Evolutionary conservation across 2,888 invertebrate species (phyloP).

Genomic region (Anthophora plumipes): DNA sequence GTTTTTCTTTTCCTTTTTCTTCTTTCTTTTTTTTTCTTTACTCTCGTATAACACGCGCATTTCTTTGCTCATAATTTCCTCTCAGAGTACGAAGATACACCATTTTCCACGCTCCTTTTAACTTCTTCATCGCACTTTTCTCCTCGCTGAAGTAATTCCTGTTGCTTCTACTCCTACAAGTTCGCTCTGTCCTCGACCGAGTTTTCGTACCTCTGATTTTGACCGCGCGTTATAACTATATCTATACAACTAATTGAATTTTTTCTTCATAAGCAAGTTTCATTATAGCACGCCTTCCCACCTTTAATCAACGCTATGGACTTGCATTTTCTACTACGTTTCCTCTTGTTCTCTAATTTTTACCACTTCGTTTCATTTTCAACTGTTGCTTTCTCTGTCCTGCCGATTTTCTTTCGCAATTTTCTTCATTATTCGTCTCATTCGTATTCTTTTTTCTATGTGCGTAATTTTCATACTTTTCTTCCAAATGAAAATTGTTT

Average conservation of each 20-base stretch:
- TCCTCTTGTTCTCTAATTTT: not conserved
- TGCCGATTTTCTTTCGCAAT: too few relatives aligned
- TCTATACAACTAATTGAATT: not conserved
- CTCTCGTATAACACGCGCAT: not conserved
- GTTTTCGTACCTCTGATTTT: slow-evolving; percentile 5
- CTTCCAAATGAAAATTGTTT: too few relatives aligned
- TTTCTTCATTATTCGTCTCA: not conserved
- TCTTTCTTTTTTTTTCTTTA: too few relatives aligned
- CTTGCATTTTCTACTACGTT: not conserved
- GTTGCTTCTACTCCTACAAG: not conserved
- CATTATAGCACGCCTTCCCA: not conserved
- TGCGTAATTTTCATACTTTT: too few relatives aligned
- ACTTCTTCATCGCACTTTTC: slow-evolving; percentile 2
- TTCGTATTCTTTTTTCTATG: not conserved
- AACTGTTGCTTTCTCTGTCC: not conserved
- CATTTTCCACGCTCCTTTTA: not conserved
- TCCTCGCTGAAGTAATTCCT: not conserved
- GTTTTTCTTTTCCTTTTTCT: too few relatives aligned
- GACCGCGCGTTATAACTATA: not conserved
- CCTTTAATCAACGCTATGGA: not conserved
- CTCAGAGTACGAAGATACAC: not conserved
- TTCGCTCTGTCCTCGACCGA: not conserved
- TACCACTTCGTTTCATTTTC: not conserved
- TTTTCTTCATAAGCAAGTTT: not conserved
- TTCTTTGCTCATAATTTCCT: slow-evolving; percentile 18